Base-by-base conservation (phyloP, 2,797 vertebrate species). In the Stomatorhinus walkeri region DNA sequence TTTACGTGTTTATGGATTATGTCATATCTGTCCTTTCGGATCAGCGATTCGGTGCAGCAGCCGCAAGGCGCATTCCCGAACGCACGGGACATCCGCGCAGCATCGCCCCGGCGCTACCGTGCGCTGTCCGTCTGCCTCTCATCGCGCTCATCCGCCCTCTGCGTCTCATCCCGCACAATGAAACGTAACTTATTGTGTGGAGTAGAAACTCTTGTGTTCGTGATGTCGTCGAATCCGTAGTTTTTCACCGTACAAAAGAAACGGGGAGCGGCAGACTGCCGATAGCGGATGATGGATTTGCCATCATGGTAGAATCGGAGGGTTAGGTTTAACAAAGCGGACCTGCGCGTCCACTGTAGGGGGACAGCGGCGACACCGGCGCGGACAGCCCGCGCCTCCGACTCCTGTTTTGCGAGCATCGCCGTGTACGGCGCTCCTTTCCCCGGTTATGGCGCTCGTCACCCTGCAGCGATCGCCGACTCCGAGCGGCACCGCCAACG, bases 381-480 rank as follows among this genome's bases (percentile, higher is more conserved):
- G 2, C 40, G 5, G 16, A 59, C 16, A 22, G 16, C 12, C 24
- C 7, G 48, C 49, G 48, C n/a, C 49, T 54, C 24, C 24, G 19
- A 46, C 56, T 61, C 86, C 19, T 4, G 46, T 22, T 54, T 28
- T 28, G 84, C 8, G 4, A 24, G 43, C 43, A 85, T 81, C 76
- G 14, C 19, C 19, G 32, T 81, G 32, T 36, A 40, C 76, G 76
- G 32, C 19, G 32, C 32, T 40, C 76, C 76, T 81, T 16, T 12
- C 3, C 32, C 22, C 94, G 90, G 93, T 92, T 94, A 98, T 97
- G 97, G 97, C 97, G 93, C 94, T 98, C 94, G 98, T 98, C 83
- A 98, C 98, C 89, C 94, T 99, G 91, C 97, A 98, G 96, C 96
- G 98, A 92, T 99, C 98, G 87, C 98, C 98, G 93, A 98, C 98